Evolutionary conservation across 2,113 vertebrate genomes (phyloP).

Genomic region (Acrocephalus kingi): DNA sequence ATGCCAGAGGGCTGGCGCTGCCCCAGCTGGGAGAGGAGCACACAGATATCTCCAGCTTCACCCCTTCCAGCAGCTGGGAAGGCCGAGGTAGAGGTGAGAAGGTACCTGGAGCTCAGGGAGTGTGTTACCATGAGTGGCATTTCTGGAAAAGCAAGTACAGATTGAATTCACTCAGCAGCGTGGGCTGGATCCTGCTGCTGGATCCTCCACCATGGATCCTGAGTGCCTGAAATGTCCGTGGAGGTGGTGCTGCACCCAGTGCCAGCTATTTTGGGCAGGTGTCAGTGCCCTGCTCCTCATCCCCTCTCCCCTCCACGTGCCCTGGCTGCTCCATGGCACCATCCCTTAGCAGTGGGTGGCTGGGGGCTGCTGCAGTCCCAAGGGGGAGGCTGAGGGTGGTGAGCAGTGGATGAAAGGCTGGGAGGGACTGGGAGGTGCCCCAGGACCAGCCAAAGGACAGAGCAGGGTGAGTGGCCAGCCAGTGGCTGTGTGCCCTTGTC

Average conservation of each 20-base stretch:
- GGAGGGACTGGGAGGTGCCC: not conserved
- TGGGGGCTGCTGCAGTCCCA: accelerated
- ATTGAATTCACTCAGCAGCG: not conserved
- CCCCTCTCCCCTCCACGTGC: not conserved
- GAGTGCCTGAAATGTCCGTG: not conserved
- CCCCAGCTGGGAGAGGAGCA: not conserved
- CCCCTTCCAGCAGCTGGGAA: not conserved
- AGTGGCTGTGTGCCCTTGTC: accelerated
- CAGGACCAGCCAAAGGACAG: not conserved
- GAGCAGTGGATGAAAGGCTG: not conserved
- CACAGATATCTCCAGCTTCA: not conserved
- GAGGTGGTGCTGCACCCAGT: not conserved
- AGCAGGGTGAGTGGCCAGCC: accelerated
- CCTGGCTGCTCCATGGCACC: not conserved
- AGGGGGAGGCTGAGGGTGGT: not conserved
- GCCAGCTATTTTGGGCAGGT: not conserved
- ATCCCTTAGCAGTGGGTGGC: accelerated
- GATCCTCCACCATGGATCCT: not conserved
- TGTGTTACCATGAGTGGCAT: not conserved
- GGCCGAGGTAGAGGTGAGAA: not conserved
- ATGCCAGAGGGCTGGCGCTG: not conserved
- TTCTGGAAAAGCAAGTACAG: not conserved
- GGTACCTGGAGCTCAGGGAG: not conserved
- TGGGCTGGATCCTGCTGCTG: constrained; percentile 43
- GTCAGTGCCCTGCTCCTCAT: not conserved